Evolutionary conservation across 2,797 vertebrate genomes (phyloP).

Genomic region (Lepilemur ruficaudatus): DNA sequence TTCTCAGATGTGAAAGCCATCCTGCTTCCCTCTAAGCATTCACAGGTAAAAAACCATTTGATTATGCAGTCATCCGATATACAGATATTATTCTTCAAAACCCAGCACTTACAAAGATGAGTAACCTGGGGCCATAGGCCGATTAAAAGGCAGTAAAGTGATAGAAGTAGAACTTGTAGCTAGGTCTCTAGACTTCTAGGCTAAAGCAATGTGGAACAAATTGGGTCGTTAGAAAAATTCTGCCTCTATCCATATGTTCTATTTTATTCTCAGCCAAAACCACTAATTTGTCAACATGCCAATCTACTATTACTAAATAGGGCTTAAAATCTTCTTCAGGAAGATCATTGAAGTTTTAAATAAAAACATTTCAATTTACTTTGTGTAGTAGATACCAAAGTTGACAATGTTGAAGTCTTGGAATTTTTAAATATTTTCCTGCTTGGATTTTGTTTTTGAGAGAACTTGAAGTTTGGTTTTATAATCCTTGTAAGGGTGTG

Average conservation of each 20-base stretch:
- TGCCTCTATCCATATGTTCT: background rate
- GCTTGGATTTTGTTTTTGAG: background rate
- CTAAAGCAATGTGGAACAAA: background rate
- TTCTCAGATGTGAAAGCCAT: background rate
- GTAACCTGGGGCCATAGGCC: background rate
- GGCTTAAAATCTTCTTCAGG: background rate
- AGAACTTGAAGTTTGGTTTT: background rate
- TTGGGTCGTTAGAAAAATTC: background rate
- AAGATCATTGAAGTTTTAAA: constrained; percentile 13
- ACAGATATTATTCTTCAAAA: background rate
- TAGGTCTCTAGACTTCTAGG: background rate
- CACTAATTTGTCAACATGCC: background rate
- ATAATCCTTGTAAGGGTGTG: background rate
- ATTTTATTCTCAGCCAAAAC: background rate
- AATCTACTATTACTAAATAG: background rate
- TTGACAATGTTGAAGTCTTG: background rate
- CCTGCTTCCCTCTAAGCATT: background rate
- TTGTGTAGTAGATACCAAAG: background rate
- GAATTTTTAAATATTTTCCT: background rate
- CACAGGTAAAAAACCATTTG: background rate
- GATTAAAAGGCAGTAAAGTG: background rate
- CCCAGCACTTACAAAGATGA: background rate
- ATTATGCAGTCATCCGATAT: background rate
- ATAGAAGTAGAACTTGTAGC: background rate
- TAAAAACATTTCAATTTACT: background rate